phyloP scores from a whole-genome alignment of 1,140 invertebrate species.

The Euschistus heros region DNA sequence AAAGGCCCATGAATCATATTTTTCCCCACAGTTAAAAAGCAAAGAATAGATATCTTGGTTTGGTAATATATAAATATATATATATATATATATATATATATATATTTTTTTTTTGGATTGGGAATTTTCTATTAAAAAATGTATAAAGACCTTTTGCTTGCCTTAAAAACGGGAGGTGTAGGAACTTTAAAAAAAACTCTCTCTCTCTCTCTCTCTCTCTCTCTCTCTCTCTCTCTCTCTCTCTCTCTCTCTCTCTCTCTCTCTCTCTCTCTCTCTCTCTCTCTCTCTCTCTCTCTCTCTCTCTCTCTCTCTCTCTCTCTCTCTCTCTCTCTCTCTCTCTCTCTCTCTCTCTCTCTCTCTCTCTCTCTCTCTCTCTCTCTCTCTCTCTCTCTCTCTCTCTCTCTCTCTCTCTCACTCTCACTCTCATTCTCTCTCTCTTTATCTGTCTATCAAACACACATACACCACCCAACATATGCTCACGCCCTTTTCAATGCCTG shows the following conservation, averaged over 20 bases:
- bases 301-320: conserved; percentile 21
- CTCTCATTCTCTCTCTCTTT: background rate
- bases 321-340: conserved; percentile 27
- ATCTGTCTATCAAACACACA: background rate
- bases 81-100: no score
- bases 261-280: conserved; percentile 22
- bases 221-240: background rate
- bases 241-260: conserved; percentile 27
- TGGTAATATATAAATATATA: no score
- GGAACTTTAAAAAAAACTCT: background rate
- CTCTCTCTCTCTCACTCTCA: conserved; percentile 32
- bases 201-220: conserved; percentile 8
- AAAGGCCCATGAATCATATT: no score
- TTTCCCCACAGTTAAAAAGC: no score
- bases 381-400: conserved; percentile 32
- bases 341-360: conserved; percentile 23
- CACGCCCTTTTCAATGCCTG: no score
- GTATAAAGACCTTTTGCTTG: no score
- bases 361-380: conserved; percentile 23
- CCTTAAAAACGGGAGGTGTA: no score
- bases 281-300: conserved; percentile 22
- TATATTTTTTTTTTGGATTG: no score
- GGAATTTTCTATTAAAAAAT: no score
- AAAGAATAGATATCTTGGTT: no score
- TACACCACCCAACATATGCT: no score